Percentiles rank a stretch among this genome's conserved stretches.
These are phyloP conservation scores for Anabacerthia variegaticeps DNA, from an alignment of 2,797 vertebrate species.

Conservation along the genomic window DNA sequence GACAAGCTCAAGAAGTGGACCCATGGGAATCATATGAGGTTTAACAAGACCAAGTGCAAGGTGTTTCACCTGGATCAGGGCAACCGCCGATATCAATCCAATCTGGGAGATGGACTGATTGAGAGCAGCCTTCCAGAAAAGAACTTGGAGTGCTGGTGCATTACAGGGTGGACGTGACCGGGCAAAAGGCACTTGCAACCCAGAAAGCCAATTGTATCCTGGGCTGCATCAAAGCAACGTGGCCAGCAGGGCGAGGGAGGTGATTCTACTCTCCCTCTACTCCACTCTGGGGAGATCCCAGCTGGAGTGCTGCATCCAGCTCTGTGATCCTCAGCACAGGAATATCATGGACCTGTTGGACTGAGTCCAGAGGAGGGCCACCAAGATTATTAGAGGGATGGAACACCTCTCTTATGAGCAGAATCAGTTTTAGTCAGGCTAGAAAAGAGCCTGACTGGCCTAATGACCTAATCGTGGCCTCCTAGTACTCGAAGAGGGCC, in stretches of 20 bases:
- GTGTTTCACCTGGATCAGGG: not conserved
- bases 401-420: not conserved
- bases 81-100: not conserved
- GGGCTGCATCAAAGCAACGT: not conserved
- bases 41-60: not conserved
- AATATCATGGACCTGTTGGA: not conserved
- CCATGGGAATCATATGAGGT: not conserved
- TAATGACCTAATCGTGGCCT: not conserved
- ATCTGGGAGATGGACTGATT: not conserved
- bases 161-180: not conserved
- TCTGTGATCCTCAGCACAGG: not conserved
- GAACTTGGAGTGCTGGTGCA: not conserved
- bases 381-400: not conserved
- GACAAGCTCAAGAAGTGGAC: not conserved
- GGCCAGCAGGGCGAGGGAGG: not conserved
- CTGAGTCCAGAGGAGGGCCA: no score
- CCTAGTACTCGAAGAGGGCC: not conserved
- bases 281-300: not conserved
- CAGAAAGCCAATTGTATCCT: not conserved
- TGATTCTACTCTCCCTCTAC: not conserved
- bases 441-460: not conserved
- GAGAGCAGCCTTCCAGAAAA: not conserved
- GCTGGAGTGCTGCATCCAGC: not conserved
- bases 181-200: not conserved
- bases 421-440: not conserved